A percentile compares a stretch with the other conserved stretches of the same genome.
These are phyloP conservation scores for Cryptus viduatorius DNA, from an alignment of 2,888 invertebrate genomes.

Conservation along the genomic window DNA sequence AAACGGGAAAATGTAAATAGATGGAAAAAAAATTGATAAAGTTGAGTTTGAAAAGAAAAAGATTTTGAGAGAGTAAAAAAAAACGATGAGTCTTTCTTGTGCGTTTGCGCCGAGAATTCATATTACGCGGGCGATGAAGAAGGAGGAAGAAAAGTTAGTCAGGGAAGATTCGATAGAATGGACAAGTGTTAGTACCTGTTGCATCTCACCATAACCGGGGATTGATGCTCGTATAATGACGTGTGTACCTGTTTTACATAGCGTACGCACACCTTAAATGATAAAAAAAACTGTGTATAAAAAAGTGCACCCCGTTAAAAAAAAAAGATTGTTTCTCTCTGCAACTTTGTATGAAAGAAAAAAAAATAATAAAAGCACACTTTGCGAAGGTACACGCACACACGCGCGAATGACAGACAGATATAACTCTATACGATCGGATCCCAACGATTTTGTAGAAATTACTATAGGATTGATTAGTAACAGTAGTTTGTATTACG, in stretches of 20 bases:
- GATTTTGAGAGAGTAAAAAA: conserved; percentile 8
- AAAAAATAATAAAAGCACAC: background rate
- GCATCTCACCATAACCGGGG: conserved; percentile 64
- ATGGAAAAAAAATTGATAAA: conserved; percentile 16
- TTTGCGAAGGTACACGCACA: conserved; percentile 49
- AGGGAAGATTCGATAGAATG: conserved; percentile 63
- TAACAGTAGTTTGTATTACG: conserved; percentile 60
- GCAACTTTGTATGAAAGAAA: conserved; percentile 20
- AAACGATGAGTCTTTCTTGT: background rate
- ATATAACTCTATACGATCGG: conserved; percentile 70
- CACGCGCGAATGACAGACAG: conserved; percentile 47
- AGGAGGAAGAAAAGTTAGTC: conserved; percentile 33
- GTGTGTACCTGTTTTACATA: conserved; percentile 59
- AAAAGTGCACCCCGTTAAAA: conserved; percentile 44
- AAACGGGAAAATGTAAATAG: conserved; percentile 38
- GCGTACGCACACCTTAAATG: conserved; percentile 53
- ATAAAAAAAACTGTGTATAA: conserved; percentile 37
- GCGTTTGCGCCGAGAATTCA: conserved; percentile 26
- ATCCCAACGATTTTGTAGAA: conserved; percentile 78
- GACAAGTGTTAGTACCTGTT: conserved; percentile 77
- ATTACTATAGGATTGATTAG: conserved; percentile 69
- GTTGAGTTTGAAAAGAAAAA: conserved; percentile 16
- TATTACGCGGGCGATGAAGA: conserved; percentile 22
- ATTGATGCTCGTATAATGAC: conserved; percentile 70
- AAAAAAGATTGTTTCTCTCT: conserved; percentile 37